phyloP scores from a whole-genome alignment of 2,888 invertebrate species.

The Zelleria hepariella region DNA sequence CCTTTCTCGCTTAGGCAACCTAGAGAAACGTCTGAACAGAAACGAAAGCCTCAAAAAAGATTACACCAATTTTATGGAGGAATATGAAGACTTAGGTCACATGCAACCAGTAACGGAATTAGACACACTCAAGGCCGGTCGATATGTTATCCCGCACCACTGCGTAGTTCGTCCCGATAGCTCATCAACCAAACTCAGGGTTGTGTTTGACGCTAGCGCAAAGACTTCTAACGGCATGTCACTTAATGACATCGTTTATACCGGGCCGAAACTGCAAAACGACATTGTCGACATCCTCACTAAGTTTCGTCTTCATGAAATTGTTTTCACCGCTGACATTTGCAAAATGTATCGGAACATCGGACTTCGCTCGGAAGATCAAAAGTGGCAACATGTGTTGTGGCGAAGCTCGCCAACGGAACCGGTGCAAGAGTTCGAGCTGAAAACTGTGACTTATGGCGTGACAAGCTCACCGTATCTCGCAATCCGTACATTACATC shows the following conservation, averaged over 20 bases:
- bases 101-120: slow-evolving; percentile 6
- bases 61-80: slow-evolving; percentile 7
- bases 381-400: slow-evolving; percentile 2
- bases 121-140: not conserved
- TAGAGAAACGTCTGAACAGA: too few species aligned
- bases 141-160: slow-evolving; percentile 8
- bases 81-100: slow-evolving; percentile 8
- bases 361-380: slow-evolving; percentile 1
- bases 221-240: not conserved
- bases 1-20: too few species aligned
- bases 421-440: slow-evolving; percentile 3
- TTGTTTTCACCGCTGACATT: slow-evolving; percentile 4
- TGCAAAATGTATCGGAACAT: slow-evolving; percentile 8
- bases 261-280: slow-evolving; percentile 5
- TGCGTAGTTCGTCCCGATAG: slow-evolving; percentile 7
- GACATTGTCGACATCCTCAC: slow-evolving; percentile 5
- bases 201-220: slow-evolving; percentile 9
- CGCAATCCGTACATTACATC: slow-evolving; percentile 5
- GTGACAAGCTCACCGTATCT: slow-evolving; percentile 2
- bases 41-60: not conserved
- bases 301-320: slow-evolving; percentile 3
- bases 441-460: slow-evolving; percentile 8
- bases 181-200: slow-evolving; percentile 6
- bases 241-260: slow-evolving; percentile 8
- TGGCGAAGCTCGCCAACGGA: slow-evolving; percentile 2